Evolutionary conservation across 2,797 vertebrate genomes (phyloP).

Genomic region (Lutjanus campechanus): DNA sequence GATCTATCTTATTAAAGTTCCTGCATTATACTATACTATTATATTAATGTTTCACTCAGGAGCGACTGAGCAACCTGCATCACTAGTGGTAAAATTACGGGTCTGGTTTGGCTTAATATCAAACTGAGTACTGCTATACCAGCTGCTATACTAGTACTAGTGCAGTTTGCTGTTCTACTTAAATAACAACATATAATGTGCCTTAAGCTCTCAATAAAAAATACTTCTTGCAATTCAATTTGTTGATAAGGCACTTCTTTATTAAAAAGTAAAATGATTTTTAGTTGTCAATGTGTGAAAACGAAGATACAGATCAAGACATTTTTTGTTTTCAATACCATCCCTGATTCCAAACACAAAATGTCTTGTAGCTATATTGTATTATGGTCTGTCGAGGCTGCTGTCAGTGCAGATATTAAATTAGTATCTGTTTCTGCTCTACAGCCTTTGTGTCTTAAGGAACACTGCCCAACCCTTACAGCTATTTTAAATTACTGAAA

Average conservation of each 20-base stretch:
- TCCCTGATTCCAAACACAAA: conserved; percentile 1
- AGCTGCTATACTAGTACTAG: no score
- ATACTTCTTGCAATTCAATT: conserved; percentile 12
- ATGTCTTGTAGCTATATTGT: not conserved
- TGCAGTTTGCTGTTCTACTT: conserved; percentile 14
- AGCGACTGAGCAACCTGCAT: no score
- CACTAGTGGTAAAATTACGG: no score
- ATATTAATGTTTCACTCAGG: no score
- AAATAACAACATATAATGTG: conserved; percentile 9
- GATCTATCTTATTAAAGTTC: no score
- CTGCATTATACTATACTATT: no score
- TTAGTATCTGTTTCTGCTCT: not conserved
- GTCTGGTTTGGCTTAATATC: no score
- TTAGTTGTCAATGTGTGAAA: conserved; percentile 3
- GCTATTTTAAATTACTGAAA: not conserved
- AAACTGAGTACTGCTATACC: no score
- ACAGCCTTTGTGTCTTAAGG: not conserved
- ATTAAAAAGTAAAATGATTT: conserved; percentile 5
- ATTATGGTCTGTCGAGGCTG: not conserved
- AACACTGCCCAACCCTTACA: not conserved
- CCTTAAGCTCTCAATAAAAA: conserved; percentile 20
- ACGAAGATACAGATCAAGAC: conserved; percentile 6
- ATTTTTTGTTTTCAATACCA: not conserved
- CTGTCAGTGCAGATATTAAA: not conserved
- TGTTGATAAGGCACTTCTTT: conserved; percentile 27